Base-by-base conservation (phyloP, 2,888 invertebrate genomes). In the Polydrusus cervinus region DNA sequence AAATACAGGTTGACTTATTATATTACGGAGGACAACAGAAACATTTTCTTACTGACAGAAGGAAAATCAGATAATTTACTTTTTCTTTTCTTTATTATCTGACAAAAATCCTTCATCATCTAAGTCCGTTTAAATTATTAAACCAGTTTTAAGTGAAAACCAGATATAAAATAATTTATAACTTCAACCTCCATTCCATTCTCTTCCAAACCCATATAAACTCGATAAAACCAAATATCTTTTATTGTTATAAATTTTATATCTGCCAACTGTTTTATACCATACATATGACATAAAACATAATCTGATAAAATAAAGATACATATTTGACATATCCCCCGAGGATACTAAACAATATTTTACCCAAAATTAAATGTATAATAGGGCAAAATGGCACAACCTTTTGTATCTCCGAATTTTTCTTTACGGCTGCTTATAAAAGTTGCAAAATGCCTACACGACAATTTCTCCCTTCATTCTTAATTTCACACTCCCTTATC, bases 401-500 rank as follows among this genome's bases (percentile, higher is more conserved):
- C 45, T 60, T 67, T 57, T 68, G 45, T 53, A 47, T 60, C 45
- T 13, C 20, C 47, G 14, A 55, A 55, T 68, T 68, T 68, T 51
- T 55, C 57, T 65, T 71, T 71, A 71, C 40, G 47, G 47, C 9
- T 8, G 62, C 71, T 60, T 71, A 62, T 74, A 64, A 74, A 70
- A 71, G 60, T 61, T 75, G 61, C 71, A 71, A 55, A 71, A 75
- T 47, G 67, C 61, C 57, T 38, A 71, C 71, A 65, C 51, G 69
- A 66, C 67, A 71, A 55, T 75, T 75, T 71, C 53, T 70, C 66
- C 71, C 71, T 71, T 60, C 65, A 78, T 69, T 61, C 69, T 70
- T 74, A 68, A 74, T 68, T 71, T 74, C 68, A 71, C 74, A 68
- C 67, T 55, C 62, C 57, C 71, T 65, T 68, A 74, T 64, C 70